Evolutionary conservation across 2,888 invertebrate species (phyloP).

Genomic region (Diplolepis rosae): DNA sequence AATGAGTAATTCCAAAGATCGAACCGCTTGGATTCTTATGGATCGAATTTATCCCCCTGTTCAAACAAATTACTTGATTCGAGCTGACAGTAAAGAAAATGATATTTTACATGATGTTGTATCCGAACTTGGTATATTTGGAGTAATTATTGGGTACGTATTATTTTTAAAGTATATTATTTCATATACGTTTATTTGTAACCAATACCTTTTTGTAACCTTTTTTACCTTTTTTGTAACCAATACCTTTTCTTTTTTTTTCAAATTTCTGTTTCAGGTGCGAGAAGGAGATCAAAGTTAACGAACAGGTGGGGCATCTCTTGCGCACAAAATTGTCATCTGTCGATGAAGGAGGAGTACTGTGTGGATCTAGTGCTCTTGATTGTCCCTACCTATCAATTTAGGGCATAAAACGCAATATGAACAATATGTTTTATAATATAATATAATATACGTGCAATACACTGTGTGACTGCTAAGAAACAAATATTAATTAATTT

Average conservation of each 20-base stretch:
- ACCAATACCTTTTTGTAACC: too few relatives aligned
- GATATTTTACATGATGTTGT: slow-evolving; percentile 81
- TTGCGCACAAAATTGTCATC: slow-evolving; percentile 89
- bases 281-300: slow-evolving; percentile 78
- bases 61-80: slow-evolving; percentile 86
- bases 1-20: slow-evolving; percentile 82
- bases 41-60: slow-evolving; percentile 89
- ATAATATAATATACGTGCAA: too few relatives aligned
- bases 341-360: slow-evolving; percentile 95
- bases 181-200: too few relatives aligned
- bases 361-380: slow-evolving; percentile 90
- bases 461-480: too few relatives aligned
- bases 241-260: too few relatives aligned
- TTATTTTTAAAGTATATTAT: too few relatives aligned
- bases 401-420: too few relatives aligned
- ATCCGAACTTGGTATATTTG: slow-evolving; percentile 97
- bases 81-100: slow-evolving; percentile 77
- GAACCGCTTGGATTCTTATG: slow-evolving; percentile 95
- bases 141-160: slow-evolving; percentile 93
- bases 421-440: too few relatives aligned
- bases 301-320: slow-evolving; percentile 92
- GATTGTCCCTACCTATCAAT: slow-evolving; percentile 89
- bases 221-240: too few relatives aligned
- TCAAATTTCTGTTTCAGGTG: slow-evolving; percentile 74
- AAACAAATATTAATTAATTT: too few relatives aligned